A percentile compares a stretch with the other conserved stretches of the same genome.
These are phyloP conservation scores for Varanus salvator DNA, from an alignment of 2,113 vertebrate species.

Conservation along the genomic window DNA sequence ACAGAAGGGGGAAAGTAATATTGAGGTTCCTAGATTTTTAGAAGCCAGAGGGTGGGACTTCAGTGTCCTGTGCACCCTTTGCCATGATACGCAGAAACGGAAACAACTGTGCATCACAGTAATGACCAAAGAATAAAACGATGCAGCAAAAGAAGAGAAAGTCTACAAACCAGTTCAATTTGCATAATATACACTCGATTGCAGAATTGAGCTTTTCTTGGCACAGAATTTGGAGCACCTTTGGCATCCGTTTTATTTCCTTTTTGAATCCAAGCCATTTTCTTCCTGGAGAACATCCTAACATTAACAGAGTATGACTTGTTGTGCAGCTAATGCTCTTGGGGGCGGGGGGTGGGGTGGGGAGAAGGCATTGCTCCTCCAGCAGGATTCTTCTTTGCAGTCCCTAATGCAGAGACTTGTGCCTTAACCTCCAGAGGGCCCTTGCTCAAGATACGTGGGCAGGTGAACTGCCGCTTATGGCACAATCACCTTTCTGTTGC, in stretches of 20 bases:
- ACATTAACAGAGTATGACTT: not conserved
- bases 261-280: not conserved
- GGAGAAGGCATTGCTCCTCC: not conserved
- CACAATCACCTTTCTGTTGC: not conserved
- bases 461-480: not conserved
- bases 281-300: not conserved
- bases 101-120: not conserved
- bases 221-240: not conserved
- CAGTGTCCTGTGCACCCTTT: not conserved
- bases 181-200: not conserved
- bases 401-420: not conserved
- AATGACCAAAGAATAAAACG: not conserved
- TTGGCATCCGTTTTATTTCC: not conserved
- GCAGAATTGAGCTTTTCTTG: not conserved
- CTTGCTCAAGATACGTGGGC: not conserved
- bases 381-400: not conserved
- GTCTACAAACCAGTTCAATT: not conserved
- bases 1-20: not conserved
- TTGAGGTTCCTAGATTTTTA: not conserved
- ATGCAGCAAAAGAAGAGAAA: not conserved
- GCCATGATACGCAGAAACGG: not conserved
- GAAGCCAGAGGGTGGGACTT: not conserved
- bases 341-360: not conserved
- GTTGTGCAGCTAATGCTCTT: not conserved
- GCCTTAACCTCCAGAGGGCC: constrained; percentile 23